Evolutionary conservation across 1,140 invertebrate genomes (phyloP), one percentile per base, ranked within the genome.

Genomic region (Oryctes rhinoceros): DNA sequence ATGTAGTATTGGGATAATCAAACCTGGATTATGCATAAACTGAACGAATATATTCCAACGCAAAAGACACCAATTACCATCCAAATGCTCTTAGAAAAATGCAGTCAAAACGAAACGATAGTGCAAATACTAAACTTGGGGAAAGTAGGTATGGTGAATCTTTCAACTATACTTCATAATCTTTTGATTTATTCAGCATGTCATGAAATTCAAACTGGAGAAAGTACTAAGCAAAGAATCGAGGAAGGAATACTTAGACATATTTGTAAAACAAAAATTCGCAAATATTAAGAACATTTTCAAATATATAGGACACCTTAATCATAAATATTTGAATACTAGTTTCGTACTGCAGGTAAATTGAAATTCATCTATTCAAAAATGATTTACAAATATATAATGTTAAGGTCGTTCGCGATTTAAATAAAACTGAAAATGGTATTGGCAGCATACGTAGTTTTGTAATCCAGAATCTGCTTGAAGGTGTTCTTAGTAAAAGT

Each of bases 1-100:
- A 9, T 71, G 10, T 35, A 71, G 65, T 35, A 71, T 71, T 71
- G 65, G 65, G 13, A 71, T 35, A 71, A 71, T 71, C 65, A 71
- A 24, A 71, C 65, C 11, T 71, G 65, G 65, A 20, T 71, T 4
- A 71, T 24, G 13, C 37, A 71, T 37, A 71, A 30, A 71, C 35
- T 71, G 24, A 71, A 71, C 24, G 10, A 71, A 35, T 15, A 71
- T 9, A 35, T 71, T 35, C 20, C 20, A 30, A 5, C 20, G 24
- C 5, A 5, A 35, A 15, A 4, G 5, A 24, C 65, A 9, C 13
- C 65, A 7, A 20, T 71, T 35, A 71, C 65, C 11, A 30, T 71
- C 3, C 30, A 9, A 11, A 71, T 10, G 24, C 11, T 71, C 13
- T 13, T 71, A 37, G 65, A 37, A 37, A 71, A 71, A 15, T 71